phyloP scores from a whole-genome alignment of 2,113 vertebrate genomes.

The Corythornis vintsioides region DNA sequence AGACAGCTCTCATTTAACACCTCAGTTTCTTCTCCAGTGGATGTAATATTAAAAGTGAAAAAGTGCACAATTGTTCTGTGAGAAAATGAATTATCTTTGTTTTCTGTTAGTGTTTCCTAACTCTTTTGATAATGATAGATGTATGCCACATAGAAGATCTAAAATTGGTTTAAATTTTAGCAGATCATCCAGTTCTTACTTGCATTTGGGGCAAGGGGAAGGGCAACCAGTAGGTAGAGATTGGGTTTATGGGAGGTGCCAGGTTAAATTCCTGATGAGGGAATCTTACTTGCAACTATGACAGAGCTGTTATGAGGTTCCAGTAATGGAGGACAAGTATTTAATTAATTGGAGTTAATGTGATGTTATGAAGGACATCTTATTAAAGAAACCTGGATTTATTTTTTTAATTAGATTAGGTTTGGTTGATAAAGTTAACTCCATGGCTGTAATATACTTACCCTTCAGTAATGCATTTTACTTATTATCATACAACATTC shows the following conservation, averaged over 20 bases:
- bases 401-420: slow-evolving; percentile 23
- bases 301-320: background rate
- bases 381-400: slow-evolving; percentile 11
- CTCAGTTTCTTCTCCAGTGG: background rate
- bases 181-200: background rate
- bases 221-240: background rate
- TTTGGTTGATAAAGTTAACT: slow-evolving; percentile 16
- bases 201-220: background rate
- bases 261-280: background rate
- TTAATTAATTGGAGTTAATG: slow-evolving; percentile 18
- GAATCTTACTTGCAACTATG: background rate
- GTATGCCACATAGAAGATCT: background rate
- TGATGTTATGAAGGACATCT: slow-evolving; percentile 11
- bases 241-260: background rate
- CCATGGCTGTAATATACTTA: background rate
- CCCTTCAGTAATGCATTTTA: background rate
- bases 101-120: background rate
- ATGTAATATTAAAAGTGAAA: background rate
- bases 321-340: background rate
- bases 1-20: background rate
- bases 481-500: background rate
- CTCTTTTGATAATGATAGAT: background rate
- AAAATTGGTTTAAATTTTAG: background rate
- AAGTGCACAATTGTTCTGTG: background rate
- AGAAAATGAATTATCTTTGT: background rate